Percentiles rank a stretch among this genome's conserved stretches.
Conservation (phyloP, 1,140 invertebrate species). For the Drosophila serrata region DNA sequence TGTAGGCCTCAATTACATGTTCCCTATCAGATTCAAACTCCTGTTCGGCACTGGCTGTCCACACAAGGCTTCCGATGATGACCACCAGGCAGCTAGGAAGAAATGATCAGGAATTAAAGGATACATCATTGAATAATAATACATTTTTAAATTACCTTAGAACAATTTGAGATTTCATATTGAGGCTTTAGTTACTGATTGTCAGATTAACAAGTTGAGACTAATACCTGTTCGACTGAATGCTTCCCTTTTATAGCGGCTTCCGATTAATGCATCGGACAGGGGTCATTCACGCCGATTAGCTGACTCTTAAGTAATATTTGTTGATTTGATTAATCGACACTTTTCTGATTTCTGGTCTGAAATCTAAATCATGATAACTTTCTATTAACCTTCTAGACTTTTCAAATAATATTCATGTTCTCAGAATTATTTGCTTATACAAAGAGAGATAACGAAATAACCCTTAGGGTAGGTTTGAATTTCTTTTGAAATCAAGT, state of each 20-base stretch:
- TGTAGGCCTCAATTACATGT: neutral
- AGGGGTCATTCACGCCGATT: neutral
- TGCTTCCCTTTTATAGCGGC: neutral
- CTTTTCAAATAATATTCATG: neutral
- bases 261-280: rapidly evolving
- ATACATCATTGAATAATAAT: too few relatives aligned
- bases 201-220: neutral
- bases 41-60: neutral
- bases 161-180: neutral
- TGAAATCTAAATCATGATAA: neutral
- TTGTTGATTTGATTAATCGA: neutral
- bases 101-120: neutral
- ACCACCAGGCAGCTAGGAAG: neutral
- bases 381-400: neutral
- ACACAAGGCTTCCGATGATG: neutral
- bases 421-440: neutral
- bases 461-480: too few relatives aligned
- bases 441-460: neutral
- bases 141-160: neutral
- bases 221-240: neutral
- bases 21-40: neutral
- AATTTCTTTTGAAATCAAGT: neutral
- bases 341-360: neutral
- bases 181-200: neutral
- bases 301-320: neutral